phyloP scores from a whole-genome alignment of 2,113 vertebrate species.

The Otus sunia region DNA sequence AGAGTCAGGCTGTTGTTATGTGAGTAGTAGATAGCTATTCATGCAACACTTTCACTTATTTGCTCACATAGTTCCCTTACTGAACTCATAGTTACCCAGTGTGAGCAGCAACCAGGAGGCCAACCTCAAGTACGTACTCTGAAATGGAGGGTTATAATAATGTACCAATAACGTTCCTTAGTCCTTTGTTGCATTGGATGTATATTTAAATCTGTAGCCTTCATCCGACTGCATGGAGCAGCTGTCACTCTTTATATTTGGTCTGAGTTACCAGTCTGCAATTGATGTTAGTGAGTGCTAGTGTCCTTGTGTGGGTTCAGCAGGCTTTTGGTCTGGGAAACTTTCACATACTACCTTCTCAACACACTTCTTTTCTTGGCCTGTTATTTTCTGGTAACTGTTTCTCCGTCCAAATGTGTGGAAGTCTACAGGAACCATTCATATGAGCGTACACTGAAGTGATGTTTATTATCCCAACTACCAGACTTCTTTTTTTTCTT shows the following conservation, averaged over 20 bases:
- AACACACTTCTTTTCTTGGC: background rate
- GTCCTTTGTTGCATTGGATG: background rate
- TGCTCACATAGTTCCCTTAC: background rate
- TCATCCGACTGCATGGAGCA: background rate
- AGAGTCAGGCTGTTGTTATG: background rate
- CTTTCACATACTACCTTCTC: background rate
- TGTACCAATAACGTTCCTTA: background rate
- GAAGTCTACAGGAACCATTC: background rate
- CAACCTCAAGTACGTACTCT: background rate
- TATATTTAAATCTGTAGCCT: background rate
- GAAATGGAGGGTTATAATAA: background rate
- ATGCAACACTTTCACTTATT: background rate
- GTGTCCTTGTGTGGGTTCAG: background rate
- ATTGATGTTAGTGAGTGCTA: accelerated
- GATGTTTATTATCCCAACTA: background rate
- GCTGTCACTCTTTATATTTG: background rate
- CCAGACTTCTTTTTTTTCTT: accelerated
- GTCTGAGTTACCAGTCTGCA: background rate
- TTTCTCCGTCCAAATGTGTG: background rate
- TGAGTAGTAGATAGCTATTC: background rate
- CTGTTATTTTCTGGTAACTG: background rate
- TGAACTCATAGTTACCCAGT: background rate
- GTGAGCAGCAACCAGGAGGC: background rate
- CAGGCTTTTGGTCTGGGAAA: background rate
- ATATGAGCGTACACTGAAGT: background rate